Conservation (phyloP, 1,140 invertebrate species). For the Megathymus violae region DNA sequence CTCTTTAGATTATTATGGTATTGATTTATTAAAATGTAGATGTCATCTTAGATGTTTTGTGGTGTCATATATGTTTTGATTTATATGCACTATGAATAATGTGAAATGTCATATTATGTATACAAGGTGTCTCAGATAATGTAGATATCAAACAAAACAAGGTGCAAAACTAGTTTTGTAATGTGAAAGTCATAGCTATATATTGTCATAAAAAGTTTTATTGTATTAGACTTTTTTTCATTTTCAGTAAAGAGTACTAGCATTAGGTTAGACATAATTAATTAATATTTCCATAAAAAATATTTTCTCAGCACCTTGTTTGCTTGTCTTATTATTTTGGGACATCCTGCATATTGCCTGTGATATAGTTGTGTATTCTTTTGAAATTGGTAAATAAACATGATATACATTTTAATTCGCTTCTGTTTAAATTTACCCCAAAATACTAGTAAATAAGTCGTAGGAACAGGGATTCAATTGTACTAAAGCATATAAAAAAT, state of each 20-base stretch:
- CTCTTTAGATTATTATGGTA: not conserved
- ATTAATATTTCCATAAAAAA: no score
- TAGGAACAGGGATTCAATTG: no score
- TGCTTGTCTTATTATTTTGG: not conserved
- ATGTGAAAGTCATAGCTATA: no score
- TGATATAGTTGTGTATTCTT: constrained; percentile 17
- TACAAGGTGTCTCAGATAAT: constrained; percentile 1
- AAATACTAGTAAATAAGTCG: no score
- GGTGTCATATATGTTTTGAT: no score
- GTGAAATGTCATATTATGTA: not conserved
- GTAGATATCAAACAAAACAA: not conserved
- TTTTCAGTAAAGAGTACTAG: no score
- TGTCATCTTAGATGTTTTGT: not conserved
- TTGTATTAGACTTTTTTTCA: not conserved
- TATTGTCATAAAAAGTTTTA: not conserved
- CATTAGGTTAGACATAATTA: no score
- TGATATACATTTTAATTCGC: constrained; percentile 8
- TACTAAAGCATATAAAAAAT: no score
- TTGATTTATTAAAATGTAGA: constrained; percentile 7
- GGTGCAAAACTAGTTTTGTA: not conserved
- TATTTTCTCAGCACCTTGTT: not conserved
- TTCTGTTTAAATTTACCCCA: not conserved
- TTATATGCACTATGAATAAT: not conserved
- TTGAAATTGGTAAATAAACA: constrained; percentile 4
- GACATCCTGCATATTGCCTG: constrained; percentile 16